Evolutionary conservation across 2,888 invertebrate genomes (phyloP), one percentile per base, ranked within the genome.

Genomic region (Dilophus febrilis): DNA sequence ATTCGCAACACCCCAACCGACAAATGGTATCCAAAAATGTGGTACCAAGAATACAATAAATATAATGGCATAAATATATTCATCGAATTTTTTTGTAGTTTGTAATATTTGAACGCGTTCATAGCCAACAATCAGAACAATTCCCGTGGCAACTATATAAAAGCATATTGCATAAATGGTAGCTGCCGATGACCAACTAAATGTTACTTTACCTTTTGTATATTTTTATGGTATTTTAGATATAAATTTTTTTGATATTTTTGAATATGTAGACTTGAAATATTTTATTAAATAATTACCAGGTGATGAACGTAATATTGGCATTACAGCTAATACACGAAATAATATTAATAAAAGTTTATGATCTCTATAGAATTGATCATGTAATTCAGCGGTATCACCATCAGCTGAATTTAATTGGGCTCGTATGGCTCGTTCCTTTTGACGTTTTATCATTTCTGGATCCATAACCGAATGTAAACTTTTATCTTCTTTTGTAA

Each of bases 1-100:
- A 33, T 65, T 65, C 1, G 76, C 77, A 18, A 77, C 76, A 1
- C 76, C 74, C 77, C 77, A 77, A 1, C 76, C 76, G 12, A 75
- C 73, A 49, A 72, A 76, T 0, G 77, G 77, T 34, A 53, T 53
- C 41, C 73, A 75, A 56, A 77, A 77, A 51, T 77, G 77, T 0
- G 77, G 77, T 10, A 76, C 66, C 35, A 77, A 62, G 51, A 73
- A 77, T 11, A 75, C 66, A 1, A 77, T 65, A 51, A 77, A 77
- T 14, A 77, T 61, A 40, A 77, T 69, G 1, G 75, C 72, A 51
- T 77, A 77, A 48, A 77, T 77, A 49, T 76, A 76, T 49, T 77
- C 77, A 51, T 77, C 77, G 49, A 77, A 77, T 48, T 70, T 68
- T 40, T 64, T 66, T 45, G 71, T 72, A 19, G 71, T 72, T 13